Evolutionary conservation across 2,113 vertebrate species (phyloP).

Genomic region (Stomatorhinus ivindoensis): DNA sequence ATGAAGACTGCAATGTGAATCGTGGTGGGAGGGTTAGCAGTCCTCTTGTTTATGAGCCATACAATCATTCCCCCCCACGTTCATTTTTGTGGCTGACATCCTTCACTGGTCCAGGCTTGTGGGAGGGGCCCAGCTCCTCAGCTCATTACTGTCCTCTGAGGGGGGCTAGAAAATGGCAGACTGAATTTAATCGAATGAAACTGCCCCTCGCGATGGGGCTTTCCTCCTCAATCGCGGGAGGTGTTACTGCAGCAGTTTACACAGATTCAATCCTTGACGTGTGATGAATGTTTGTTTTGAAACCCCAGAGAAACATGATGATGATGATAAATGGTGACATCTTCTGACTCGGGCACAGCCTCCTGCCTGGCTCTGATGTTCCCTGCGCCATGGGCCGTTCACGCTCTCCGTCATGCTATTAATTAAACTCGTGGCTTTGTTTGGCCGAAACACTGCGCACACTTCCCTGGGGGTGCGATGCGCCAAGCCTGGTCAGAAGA

Average conservation of each 20-base stretch:
- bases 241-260: too few relatives aligned
- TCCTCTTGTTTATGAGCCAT: neutral
- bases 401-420: neutral
- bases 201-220: neutral
- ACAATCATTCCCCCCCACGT: neutral
- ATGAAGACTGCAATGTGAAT: neutral
- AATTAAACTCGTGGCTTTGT: neutral
- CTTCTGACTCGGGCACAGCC: neutral
- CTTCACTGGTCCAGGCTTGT: neutral
- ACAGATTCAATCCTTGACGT: neutral
- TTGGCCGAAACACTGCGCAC: neutral
- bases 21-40: neutral
- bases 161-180: neutral
- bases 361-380: neutral
- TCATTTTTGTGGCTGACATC: neutral
- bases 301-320: neutral
- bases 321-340: neutral
- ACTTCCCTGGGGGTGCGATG: neutral
- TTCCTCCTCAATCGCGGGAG: neutral
- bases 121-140: neutral
- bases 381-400: neutral
- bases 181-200: neutral
- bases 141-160: neutral
- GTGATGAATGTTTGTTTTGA: conserved; percentile 11
- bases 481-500: neutral